These are phyloP conservation scores for Cherax destructor DNA, from an alignment of 1,140 invertebrate genomes.

Conservation along the genomic window DNA sequence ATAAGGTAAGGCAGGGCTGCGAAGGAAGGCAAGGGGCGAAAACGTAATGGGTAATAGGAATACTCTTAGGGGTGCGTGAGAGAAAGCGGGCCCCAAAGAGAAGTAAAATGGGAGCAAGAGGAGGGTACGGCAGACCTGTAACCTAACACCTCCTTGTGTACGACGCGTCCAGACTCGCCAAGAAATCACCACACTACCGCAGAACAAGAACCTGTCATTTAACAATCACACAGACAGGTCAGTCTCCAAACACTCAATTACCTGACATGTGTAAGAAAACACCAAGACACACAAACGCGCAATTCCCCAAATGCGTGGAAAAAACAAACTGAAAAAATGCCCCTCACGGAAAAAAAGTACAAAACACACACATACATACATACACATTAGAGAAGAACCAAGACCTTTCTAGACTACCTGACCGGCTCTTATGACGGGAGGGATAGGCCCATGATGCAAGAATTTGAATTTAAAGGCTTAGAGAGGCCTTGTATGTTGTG, in stretches of 20 bases:
- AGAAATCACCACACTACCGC: too few species aligned
- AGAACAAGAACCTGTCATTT: too few species aligned
- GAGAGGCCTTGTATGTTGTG: not conserved
- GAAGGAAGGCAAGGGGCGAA: too few species aligned
- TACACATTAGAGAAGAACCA: not conserved
- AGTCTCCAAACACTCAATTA: not conserved
- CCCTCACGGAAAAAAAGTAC: not conserved
- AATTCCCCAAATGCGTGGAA: not conserved
- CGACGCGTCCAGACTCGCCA: too few species aligned
- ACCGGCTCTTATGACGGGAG: not conserved
- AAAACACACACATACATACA: not conserved
- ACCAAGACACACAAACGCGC: not conserved
- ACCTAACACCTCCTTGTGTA: too few species aligned
- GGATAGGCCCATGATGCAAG: not conserved
- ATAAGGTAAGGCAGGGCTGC: not conserved
- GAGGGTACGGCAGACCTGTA: too few species aligned
- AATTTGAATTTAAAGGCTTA: slow-evolving; percentile 8
- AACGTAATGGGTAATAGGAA: too few species aligned
- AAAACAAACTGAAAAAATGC: not conserved
- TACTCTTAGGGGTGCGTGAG: too few species aligned
- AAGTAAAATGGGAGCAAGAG: too few species aligned
- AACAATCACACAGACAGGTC: too few species aligned
- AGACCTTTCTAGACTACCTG: not conserved
- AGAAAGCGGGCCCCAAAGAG: too few species aligned
- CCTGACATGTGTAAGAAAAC: not conserved